Evolutionary conservation across 2,797 vertebrate genomes (phyloP).

Genomic region (Nannoperca obscura): DNA sequence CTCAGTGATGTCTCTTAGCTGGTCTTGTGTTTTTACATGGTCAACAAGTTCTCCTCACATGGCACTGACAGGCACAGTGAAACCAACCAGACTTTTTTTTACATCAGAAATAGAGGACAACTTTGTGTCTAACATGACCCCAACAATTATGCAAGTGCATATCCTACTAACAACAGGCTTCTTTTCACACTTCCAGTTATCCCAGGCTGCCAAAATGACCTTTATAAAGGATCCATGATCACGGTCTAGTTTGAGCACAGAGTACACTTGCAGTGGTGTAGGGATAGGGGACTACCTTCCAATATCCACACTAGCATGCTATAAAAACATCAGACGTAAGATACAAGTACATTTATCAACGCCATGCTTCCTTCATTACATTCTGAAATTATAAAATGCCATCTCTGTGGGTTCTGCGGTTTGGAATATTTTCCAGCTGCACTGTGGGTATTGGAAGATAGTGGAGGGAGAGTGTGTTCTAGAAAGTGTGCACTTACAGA

Average conservation of each 20-base stretch:
- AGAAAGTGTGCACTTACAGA: constrained; percentile 95
- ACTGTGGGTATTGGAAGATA: constrained; percentile 79
- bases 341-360: constrained; percentile 4
- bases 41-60: constrained; percentile 43
- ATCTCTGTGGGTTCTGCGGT: constrained; percentile 23
- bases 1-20: constrained; percentile 6
- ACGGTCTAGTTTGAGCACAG: constrained; percentile 65
- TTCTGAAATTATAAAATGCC: background rate
- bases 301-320: constrained; percentile 73
- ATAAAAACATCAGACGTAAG: constrained; percentile 4
- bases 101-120: constrained; percentile 83
- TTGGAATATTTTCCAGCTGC: constrained; percentile 48
- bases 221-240: constrained; percentile 60
- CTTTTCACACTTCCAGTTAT: constrained; percentile 51
- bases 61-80: constrained; percentile 40
- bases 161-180: constrained; percentile 39
- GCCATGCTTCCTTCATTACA: constrained; percentile 5
- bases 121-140: constrained; percentile 50
- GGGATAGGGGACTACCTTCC: constrained; percentile 73
- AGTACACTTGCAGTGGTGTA: constrained; percentile 75
- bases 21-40: constrained; percentile 1
- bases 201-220: constrained; percentile 86
- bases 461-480: constrained; percentile 79
- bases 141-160: constrained; percentile 42
- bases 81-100: constrained; percentile 62